Conservation (phyloP, 2,113 vertebrate genomes). For the Podiceps cristatus region DNA sequence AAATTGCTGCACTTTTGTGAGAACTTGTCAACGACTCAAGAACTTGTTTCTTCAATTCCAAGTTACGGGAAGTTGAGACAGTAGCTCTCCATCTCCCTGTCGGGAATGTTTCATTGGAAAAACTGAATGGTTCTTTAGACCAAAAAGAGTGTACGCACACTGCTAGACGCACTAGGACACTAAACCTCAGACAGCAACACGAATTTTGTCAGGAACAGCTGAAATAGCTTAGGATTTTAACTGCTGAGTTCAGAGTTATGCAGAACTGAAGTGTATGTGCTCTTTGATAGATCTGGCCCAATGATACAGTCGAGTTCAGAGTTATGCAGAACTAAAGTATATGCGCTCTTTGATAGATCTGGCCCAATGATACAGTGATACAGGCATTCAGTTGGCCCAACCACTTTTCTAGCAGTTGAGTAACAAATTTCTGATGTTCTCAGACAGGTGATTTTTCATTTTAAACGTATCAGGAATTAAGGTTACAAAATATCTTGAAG, state of each 20-base stretch:
- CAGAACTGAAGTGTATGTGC: too few species aligned
- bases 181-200: neutral
- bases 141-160: neutral
- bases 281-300: neutral
- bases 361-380: neutral
- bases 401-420: neutral
- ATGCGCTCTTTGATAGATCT: neutral
- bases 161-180: neutral
- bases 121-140: neutral
- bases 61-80: neutral
- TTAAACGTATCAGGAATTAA: neutral
- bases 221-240: neutral
- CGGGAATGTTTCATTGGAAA: neutral
- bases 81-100: neutral
- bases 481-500: neutral
- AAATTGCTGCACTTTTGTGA: neutral
- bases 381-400: neutral
- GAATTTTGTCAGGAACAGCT: neutral
- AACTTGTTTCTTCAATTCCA: neutral
- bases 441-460: neutral
- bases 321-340: neutral
- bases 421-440: neutral
- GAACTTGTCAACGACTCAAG: accelerated
- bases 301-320: neutral
- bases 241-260: neutral